Evolutionary conservation across 2,888 invertebrate species (phyloP).

Genomic region (Scaptomyza polygonia): DNA sequence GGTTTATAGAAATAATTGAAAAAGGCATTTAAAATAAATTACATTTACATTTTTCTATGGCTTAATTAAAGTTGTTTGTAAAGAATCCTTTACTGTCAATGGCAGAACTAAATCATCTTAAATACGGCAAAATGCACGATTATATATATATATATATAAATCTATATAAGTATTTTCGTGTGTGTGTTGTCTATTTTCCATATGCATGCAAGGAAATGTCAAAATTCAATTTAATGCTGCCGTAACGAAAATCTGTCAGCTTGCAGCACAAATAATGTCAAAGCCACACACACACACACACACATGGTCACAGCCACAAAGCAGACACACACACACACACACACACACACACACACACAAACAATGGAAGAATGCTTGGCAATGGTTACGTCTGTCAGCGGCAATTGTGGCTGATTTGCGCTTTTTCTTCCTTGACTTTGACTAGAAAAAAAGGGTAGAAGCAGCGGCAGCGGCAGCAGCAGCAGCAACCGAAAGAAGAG

Average conservation of each 20-base stretch:
- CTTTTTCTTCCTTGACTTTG: conserved; percentile 58
- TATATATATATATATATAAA: conserved; percentile 7
- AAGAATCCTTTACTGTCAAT: no score
- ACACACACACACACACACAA: conserved; percentile 6
- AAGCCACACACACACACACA: conserved; percentile 57
- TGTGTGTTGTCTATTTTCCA: conserved; percentile 28
- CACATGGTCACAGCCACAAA: conserved; percentile 37
- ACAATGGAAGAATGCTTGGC: conserved; percentile 55
- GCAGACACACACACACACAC: conserved; percentile 35
- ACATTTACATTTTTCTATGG: no score
- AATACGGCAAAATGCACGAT: conserved; percentile 11
- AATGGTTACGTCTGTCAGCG: conserved; percentile 71
- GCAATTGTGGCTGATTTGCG: conserved; percentile 79
- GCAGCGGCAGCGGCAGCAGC: not conserved
- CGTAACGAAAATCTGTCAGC: conserved; percentile 76
- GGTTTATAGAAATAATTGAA: no score
- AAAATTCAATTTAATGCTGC: conserved; percentile 79
- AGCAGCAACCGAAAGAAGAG: not conserved
- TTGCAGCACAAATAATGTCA: conserved; percentile 80
- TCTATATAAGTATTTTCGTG: not conserved
- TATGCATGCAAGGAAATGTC: conserved; percentile 74
- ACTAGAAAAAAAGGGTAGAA: conserved; percentile 13
- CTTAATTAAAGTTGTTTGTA: no score
- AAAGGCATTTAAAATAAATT: no score
- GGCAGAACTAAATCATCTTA: no score